Conservation (phyloP, 2,888 invertebrate genomes). For the Tenthredo notha region DNA sequence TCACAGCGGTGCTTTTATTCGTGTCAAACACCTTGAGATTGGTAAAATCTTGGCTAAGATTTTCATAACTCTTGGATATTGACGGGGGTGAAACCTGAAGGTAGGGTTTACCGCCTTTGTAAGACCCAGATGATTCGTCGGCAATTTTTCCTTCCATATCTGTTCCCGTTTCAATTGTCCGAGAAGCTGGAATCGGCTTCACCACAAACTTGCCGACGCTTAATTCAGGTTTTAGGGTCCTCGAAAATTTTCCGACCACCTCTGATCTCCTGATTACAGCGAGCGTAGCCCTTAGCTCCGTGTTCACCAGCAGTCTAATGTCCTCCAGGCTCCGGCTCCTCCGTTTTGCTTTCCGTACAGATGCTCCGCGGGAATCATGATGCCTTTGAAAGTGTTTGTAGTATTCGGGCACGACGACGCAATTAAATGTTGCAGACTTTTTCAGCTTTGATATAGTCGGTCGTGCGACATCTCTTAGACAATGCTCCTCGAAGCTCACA, state of each 20-base stretch:
- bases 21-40: slow-evolving; percentile 62
- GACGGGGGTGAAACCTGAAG: not conserved
- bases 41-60: slow-evolving; percentile 55
- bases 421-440: slow-evolving; percentile 62
- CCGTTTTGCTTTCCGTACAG: slow-evolving; percentile 58
- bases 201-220: not conserved
- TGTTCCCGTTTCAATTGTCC: not conserved
- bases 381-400: slow-evolving; percentile 58
- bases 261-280: not conserved
- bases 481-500: slow-evolving; percentile 48
- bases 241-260: not conserved
- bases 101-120: not conserved
- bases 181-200: slow-evolving; percentile 29
- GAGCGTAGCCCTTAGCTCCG: not conserved
- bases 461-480: slow-evolving; percentile 28
- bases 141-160: not conserved
- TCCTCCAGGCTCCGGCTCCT: slow-evolving; percentile 69
- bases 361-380: not conserved
- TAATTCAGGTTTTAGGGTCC: not conserved
- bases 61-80: slow-evolving; percentile 53
- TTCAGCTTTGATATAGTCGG: slow-evolving; percentile 55
- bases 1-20: slow-evolving; percentile 70
- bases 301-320: slow-evolving; percentile 61
- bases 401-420: slow-evolving; percentile 60
- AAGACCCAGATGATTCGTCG: not conserved